These are phyloP conservation scores for Gambusia yucatana DNA, from an alignment of 2,797 vertebrate species.

Conservation along the genomic window DNA sequence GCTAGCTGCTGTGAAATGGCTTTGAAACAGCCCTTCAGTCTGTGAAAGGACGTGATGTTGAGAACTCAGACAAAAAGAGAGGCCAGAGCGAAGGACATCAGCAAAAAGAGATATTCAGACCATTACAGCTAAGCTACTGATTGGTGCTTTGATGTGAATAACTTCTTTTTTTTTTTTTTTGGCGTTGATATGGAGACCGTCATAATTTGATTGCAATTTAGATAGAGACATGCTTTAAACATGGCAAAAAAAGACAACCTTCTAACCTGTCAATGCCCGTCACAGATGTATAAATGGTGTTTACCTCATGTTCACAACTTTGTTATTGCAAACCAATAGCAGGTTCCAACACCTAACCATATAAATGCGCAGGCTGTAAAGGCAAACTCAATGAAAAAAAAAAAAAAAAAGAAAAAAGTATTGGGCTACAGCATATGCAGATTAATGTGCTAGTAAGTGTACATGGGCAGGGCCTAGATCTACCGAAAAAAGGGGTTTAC, in stretches of 20 bases:
- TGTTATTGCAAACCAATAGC: conserved; percentile 6
- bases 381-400: not conserved
- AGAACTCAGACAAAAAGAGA: conserved; percentile 58
- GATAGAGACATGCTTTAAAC: conserved; percentile 29
- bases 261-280: conserved; percentile 15
- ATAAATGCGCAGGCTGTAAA: not conserved
- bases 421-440: not conserved
- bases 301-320: conserved; percentile 16
- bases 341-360: conserved; percentile 15
- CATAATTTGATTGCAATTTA: conserved; percentile 52
- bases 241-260: conserved; percentile 7
- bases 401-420: not conserved
- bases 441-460: conserved; percentile 1
- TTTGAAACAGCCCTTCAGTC: conserved; percentile 62
- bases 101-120: conserved; percentile 55
- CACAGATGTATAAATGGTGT: conserved; percentile 22
- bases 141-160: conserved; percentile 75
- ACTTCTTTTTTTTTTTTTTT: conserved; percentile 52
- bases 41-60: conserved; percentile 43
- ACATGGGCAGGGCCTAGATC: conserved; percentile 20
- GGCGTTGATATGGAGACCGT: conserved; percentile 49
- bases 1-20: conserved; percentile 71
- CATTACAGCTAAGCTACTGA: conserved; percentile 68
- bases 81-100: conserved; percentile 40
- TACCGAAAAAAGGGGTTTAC: conserved; percentile 33